Percentiles rank a stretch among this genome's conserved stretches.
These are phyloP conservation scores for Digitonthophagus gazella DNA, from an alignment of 2,888 invertebrate genomes.

Conservation along the genomic window DNA sequence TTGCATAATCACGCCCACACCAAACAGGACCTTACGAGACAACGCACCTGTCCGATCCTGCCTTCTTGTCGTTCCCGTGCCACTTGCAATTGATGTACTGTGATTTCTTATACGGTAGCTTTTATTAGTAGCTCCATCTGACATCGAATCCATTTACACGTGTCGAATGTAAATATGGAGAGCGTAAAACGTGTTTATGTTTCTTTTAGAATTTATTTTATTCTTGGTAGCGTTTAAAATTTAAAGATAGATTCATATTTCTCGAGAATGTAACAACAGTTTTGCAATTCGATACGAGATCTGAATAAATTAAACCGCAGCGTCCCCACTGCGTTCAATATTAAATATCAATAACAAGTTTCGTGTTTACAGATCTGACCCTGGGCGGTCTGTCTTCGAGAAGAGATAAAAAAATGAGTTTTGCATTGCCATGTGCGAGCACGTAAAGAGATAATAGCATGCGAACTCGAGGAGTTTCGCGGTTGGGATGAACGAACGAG, in stretches of 20 bases:
- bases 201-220: no score
- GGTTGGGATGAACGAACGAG: slow-evolving; percentile 13
- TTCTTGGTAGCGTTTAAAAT: no score
- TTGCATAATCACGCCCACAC: slow-evolving; percentile 33
- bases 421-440: not conserved
- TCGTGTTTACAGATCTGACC: not conserved
- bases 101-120: not conserved
- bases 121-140: not conserved
- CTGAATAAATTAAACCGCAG: not conserved
- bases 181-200: not conserved
- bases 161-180: not conserved
- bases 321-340: not conserved
- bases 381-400: not conserved
- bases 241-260: no score
- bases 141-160: not conserved
- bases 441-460: not conserved
- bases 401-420: not conserved
- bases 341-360: not conserved
- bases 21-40: slow-evolving; percentile 26
- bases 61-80: slow-evolving; percentile 5
- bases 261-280: not conserved
- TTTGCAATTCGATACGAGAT: not conserved
- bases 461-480: not conserved
- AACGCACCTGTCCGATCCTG: slow-evolving; percentile 26
- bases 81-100: not conserved